A percentile compares a stretch with the other conserved stretches of the same genome.
Evolutionary conservation across 2,797 vertebrate species (phyloP).

Genomic region (Danio tinwini): DNA sequence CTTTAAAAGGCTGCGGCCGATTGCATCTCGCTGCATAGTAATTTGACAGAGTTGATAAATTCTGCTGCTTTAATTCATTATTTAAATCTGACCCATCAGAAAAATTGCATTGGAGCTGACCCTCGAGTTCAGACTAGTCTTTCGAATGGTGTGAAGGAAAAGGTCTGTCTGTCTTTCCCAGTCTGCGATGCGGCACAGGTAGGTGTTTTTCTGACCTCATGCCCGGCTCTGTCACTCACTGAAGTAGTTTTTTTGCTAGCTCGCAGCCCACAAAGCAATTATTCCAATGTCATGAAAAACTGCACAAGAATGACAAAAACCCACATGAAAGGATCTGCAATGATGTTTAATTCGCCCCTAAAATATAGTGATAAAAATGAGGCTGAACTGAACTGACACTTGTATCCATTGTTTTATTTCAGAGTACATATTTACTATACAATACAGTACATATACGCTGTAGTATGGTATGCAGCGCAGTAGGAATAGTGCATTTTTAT

Average conservation of each 20-base stretch:
- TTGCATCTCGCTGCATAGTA: constrained; percentile 28
- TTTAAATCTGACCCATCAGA: constrained; percentile 53
- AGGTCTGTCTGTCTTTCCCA: constrained; percentile 61
- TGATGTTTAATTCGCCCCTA: constrained; percentile 24
- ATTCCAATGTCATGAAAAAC: constrained; percentile 48
- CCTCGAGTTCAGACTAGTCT: constrained; percentile 48
- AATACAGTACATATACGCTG: too few species aligned
- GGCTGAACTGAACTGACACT: not conserved
- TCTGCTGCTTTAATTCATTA: constrained; percentile 55
- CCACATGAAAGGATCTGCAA: constrained; percentile 35
- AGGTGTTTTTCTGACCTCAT: constrained; percentile 54
- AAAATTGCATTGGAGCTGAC: constrained; percentile 42
- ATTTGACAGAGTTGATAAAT: constrained; percentile 55
- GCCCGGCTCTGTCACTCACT: constrained; percentile 52
- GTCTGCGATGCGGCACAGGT: constrained; percentile 41
- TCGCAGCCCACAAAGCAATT: constrained; percentile 35
- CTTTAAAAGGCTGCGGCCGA: not conserved
- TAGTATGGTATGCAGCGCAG: not conserved
- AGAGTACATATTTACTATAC: too few species aligned
- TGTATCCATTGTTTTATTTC: not conserved
- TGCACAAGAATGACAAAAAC: not conserved
- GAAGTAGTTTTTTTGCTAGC: not conserved
- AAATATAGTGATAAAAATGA: constrained; percentile 28
- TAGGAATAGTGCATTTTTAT: not conserved
- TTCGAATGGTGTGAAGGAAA: constrained; percentile 55